Percentiles rank a stretch among this genome's conserved stretches.
phyloP scores from a whole-genome alignment of 2,888 invertebrate genomes.

The Athalia rosae region DNA sequence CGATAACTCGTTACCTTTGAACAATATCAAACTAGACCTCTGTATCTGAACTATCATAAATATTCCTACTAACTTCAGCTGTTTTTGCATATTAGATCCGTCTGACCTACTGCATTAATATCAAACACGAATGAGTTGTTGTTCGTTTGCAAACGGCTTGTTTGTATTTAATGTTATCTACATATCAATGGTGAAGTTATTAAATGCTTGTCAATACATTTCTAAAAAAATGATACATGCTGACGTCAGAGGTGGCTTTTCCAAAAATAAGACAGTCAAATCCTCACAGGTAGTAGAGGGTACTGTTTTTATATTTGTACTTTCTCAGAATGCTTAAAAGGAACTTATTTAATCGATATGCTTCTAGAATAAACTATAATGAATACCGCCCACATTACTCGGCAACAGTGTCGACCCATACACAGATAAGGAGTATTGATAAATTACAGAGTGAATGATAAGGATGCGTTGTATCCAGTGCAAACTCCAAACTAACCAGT shows the following conservation, averaged over 20 bases:
- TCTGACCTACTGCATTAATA: no score
- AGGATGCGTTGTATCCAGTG: slow-evolving; percentile 1
- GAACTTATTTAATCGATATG: background rate
- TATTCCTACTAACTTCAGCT: no score
- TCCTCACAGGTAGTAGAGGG: no score
- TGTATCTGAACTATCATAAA: no score
- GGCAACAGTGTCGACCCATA: slow-evolving; percentile 27
- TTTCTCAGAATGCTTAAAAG: background rate
- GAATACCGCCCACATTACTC: slow-evolving; percentile 32
- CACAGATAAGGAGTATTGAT: slow-evolving; percentile 35
- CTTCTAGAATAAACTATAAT: background rate
- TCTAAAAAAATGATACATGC: background rate
- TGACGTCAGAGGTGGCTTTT: background rate
- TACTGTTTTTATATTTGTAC: no score
- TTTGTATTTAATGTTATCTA: background rate
- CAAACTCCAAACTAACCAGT: slow-evolving; percentile 30
- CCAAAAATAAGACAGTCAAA: background rate
- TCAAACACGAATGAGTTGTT: background rate
- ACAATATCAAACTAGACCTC: no score
- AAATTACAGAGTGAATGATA: slow-evolving; percentile 1
- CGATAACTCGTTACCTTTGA: no score
- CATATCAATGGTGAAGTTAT: background rate
- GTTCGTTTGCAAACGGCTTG: background rate
- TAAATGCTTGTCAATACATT: background rate
- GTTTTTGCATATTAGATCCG: no score